phyloP scores from a whole-genome alignment of 1,140 invertebrate genomes.

The Diploscapter pachys region DNA sequence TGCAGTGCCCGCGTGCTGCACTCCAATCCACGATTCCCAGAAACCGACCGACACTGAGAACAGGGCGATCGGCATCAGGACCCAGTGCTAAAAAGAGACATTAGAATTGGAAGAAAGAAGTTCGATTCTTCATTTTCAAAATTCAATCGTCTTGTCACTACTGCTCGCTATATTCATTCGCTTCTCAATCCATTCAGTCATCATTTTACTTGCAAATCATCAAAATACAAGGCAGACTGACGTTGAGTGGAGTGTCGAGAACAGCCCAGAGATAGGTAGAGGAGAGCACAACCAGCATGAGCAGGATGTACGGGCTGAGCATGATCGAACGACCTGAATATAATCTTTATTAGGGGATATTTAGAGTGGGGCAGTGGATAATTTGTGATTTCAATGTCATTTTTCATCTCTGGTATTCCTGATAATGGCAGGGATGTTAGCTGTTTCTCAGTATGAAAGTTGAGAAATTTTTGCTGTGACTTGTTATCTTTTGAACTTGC shows the following conservation, averaged over 20 bases:
- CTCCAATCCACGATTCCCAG: slow-evolving; percentile 51
- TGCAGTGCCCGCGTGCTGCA: slow-evolving; percentile 29
- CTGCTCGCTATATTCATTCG: too few relatives aligned
- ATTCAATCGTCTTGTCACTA: too few relatives aligned
- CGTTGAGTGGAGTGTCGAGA: slow-evolving; percentile 10
- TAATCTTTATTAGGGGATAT: too few relatives aligned
- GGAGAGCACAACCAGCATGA: slow-evolving; percentile 15
- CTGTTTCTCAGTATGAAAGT: too few relatives aligned
- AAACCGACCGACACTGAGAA: slow-evolving; percentile 47
- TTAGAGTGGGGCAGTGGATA: too few relatives aligned
- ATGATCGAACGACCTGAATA: too few relatives aligned
- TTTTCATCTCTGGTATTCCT: too few relatives aligned
- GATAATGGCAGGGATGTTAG: too few relatives aligned
- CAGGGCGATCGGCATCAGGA: slow-evolving; percentile 35
- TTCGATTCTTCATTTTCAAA: neutral
- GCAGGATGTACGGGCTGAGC: slow-evolving; percentile 19
- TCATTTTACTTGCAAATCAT: neutral
- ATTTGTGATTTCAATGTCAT: too few relatives aligned
- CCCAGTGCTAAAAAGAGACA: slow-evolving; percentile 6
- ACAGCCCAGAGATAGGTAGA: slow-evolving; percentile 28
- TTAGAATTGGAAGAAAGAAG: neutral
- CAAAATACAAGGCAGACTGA: neutral
- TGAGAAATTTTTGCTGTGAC: too few relatives aligned
- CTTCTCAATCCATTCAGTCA: too few relatives aligned
- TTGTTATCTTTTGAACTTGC: too few relatives aligned